phyloP scores from a whole-genome alignment of 1,140 invertebrate species.

The Monomorium pharaonis region DNA sequence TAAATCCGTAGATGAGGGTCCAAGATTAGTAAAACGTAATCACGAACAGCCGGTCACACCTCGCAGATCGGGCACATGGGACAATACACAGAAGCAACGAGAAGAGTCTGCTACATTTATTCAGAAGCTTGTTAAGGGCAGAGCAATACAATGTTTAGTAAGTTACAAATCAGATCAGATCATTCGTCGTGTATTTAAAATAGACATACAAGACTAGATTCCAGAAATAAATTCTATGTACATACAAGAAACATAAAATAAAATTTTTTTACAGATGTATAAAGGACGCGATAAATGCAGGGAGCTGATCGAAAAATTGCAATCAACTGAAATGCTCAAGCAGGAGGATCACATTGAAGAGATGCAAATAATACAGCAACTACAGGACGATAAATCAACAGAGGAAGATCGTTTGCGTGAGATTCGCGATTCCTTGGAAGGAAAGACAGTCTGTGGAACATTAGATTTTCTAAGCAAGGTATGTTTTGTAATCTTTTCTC shows the following conservation, averaged over 20 bases:
- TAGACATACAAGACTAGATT: not conserved
- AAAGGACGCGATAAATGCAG: conserved; percentile 88
- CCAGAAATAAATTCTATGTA: not conserved
- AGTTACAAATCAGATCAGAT: conserved; percentile 43
- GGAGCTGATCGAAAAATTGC: conserved; percentile 89
- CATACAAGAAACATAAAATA: not conserved
- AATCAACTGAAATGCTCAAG: conserved; percentile 87
- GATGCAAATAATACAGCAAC: conserved; percentile 81
- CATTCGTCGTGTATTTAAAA: not conserved
- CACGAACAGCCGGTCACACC: conserved; percentile 86
- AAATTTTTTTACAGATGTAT: conserved; percentile 86
- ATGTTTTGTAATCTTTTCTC: conserved; percentile 30
- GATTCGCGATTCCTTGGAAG: conserved; percentile 87
- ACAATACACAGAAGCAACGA: conserved; percentile 80
- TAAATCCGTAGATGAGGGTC: conserved; percentile 23
- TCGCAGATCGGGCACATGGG: conserved; percentile 62
- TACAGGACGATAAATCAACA: conserved; percentile 70
- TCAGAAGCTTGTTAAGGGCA: conserved; percentile 88
- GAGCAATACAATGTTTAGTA: conserved; percentile 90
- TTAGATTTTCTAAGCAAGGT: conserved; percentile 90
- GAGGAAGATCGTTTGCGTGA: conserved; percentile 85
- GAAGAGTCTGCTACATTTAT: conserved; percentile 87
- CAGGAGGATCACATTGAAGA: conserved; percentile 84
- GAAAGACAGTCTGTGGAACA: conserved; percentile 87
- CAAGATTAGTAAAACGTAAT: conserved; percentile 67